These are phyloP conservation scores for Otis tarda DNA, from an alignment of 2,113 vertebrate species.

Conservation along the genomic window DNA sequence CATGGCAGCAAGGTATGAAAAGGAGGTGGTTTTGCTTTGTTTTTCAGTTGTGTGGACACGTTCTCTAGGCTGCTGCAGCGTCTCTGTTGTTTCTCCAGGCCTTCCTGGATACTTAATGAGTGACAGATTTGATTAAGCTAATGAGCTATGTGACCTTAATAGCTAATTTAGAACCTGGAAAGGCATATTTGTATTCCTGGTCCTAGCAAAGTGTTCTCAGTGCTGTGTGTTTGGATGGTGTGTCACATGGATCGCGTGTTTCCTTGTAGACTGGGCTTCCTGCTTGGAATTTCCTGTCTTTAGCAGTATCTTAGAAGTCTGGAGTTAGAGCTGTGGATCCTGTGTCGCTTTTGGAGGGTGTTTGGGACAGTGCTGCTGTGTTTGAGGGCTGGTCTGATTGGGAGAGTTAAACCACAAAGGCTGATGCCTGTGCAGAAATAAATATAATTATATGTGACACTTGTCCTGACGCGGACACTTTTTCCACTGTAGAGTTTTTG, in stretches of 20 bases:
- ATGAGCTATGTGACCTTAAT: not conserved
- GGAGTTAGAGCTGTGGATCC: not conserved
- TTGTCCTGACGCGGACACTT: not conserved
- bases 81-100: not conserved
- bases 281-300: not conserved
- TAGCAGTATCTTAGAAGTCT: not conserved
- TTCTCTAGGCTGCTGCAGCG: not conserved
- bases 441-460: not conserved
- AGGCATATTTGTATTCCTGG: not conserved
- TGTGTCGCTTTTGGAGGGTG: not conserved
- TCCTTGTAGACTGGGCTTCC: not conserved
- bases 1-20: not conserved
- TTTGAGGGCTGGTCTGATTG: not conserved
- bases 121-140: conserved; percentile 19
- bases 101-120: not conserved
- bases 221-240: not conserved
- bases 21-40: not conserved
- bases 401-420: not conserved
- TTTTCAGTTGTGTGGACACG: fast-evolving
- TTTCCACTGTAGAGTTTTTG: not conserved
- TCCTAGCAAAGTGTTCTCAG: not conserved
- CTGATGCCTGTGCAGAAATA: not conserved
- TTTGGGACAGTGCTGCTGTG: not conserved
- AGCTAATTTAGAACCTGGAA: not conserved
- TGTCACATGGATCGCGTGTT: not conserved